Percentiles rank a stretch among this genome's conserved stretches.
Conservation (phyloP, 2,113 vertebrate genomes). For the Raja brachyura region DNA sequence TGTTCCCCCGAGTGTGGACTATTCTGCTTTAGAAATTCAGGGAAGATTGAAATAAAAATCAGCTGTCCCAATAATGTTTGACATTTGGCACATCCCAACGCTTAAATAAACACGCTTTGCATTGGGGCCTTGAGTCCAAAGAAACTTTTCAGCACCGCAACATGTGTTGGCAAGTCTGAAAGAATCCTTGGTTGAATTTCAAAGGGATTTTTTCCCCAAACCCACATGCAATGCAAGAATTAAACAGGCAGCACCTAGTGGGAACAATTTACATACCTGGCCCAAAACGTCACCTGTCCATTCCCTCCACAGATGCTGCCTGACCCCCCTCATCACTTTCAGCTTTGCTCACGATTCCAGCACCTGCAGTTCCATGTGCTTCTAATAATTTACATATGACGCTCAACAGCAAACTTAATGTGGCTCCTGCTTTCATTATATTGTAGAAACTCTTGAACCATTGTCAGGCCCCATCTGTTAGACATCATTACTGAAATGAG, state of each 20-base stretch:
- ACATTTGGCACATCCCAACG: background rate
- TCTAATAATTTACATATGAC: background rate
- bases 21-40: background rate
- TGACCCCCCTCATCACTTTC: too few species aligned
- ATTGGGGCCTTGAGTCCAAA: background rate
- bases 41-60: conserved; percentile 28
- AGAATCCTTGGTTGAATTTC: background rate
- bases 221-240: background rate
- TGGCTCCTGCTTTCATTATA: background rate
- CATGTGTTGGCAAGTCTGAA: background rate
- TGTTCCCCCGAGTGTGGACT: background rate
- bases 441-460: background rate
- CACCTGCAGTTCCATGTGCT: too few species aligned
- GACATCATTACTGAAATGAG: background rate
- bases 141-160: background rate
- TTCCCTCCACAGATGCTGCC: too few species aligned
- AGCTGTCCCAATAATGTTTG: conserved; percentile 20
- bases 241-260: background rate
- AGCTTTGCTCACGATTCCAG: too few species aligned
- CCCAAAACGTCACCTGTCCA: too few species aligned
- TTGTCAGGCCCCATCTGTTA: background rate
- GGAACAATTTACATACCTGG: background rate
- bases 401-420: background rate
- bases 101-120: background rate
- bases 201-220: background rate